phyloP scores from a whole-genome alignment of 2,888 invertebrate genomes.

The Ectemnius cavifrons region DNA sequence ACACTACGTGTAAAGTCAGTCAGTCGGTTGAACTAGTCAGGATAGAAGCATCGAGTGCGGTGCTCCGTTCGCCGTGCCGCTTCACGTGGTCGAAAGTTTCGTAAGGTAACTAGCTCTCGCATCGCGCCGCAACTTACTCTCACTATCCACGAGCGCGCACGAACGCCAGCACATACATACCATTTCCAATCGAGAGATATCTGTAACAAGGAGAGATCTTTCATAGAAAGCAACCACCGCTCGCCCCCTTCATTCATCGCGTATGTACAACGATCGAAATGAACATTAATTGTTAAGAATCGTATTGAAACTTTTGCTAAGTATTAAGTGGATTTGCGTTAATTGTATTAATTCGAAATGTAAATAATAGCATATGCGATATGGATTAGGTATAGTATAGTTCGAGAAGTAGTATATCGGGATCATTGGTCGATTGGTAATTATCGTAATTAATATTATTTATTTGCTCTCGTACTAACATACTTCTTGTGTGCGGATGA shows the following conservation, averaged over 20 bases:
- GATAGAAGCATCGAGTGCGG: constrained; percentile 5
- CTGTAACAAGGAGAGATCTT: constrained; percentile 35
- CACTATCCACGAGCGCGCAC: constrained; percentile 12
- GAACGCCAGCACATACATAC: background rate
- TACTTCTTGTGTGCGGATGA: too few species aligned
- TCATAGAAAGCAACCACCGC: constrained; percentile 29
- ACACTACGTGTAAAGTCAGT: too few species aligned
- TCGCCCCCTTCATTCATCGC: background rate
- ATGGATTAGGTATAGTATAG: too few species aligned
- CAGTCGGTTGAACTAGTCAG: background rate
- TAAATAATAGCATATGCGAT: too few species aligned
- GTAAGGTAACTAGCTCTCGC: constrained; percentile 7
- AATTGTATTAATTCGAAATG: too few species aligned
- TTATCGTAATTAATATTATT: too few species aligned
- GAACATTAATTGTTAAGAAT: too few species aligned
- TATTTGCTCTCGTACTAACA: too few species aligned
- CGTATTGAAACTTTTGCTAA: too few species aligned
- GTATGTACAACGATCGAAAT: background rate
- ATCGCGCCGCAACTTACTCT: constrained; percentile 27
- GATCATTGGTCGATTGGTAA: too few species aligned
- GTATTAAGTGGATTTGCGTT: too few species aligned
- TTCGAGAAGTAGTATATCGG: too few species aligned
- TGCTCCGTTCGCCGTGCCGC: constrained; percentile 8
- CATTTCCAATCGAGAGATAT: constrained; percentile 25
- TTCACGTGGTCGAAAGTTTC: constrained; percentile 26